Base-by-base conservation (phyloP, 2,797 vertebrate species). In the Diplodus sargus region DNA sequence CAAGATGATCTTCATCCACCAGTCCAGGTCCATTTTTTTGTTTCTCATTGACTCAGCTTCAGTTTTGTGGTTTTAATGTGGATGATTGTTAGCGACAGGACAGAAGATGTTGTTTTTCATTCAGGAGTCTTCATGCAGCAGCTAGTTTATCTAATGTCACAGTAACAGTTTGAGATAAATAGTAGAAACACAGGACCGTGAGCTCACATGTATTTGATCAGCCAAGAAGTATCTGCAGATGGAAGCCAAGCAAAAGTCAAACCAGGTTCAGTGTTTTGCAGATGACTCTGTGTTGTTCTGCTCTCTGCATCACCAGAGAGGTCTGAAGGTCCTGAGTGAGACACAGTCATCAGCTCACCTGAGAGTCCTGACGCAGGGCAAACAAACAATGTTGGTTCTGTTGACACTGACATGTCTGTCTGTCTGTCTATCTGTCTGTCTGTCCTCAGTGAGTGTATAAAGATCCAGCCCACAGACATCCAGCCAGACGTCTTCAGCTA, bases 1-100 rank as follows among this genome's bases (percentile, higher is more conserved):
- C 95, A 99, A 99, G 95, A 99, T 99, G 98, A 99, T 99, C 95
- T 99, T 99, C 95, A 99, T 99, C 91, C 98, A 99, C 85, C 98
- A 99, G 93, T 96, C 97, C 70, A 99, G 98, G 98, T 99, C 87
- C 1, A 9, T 8, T 34, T 34, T 9, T 34, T 34, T 28, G 34
- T 34, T 34, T 34, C 34, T 34, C 23, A 2, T 2, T 15, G 53
- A 16, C 23, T 16, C 14, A 14, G 2, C 18, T 51, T 51, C 3
- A 10, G 18, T 51, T 51, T 20, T 15, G 3, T 47, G 15, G 34
- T 34, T 34, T 34, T 34, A 34, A 34, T 34, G 14, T 54, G 22
- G 22, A 54, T 4, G 22, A 25, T 54, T 25, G 6, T 54, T 15
- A 47, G 45, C 14, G 16, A 47, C 9, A 43, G 42, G 12, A 43